phyloP scores from a whole-genome alignment of 37 sponge, comb jelly and placozoan species.

The Agelas oroides region DNA sequence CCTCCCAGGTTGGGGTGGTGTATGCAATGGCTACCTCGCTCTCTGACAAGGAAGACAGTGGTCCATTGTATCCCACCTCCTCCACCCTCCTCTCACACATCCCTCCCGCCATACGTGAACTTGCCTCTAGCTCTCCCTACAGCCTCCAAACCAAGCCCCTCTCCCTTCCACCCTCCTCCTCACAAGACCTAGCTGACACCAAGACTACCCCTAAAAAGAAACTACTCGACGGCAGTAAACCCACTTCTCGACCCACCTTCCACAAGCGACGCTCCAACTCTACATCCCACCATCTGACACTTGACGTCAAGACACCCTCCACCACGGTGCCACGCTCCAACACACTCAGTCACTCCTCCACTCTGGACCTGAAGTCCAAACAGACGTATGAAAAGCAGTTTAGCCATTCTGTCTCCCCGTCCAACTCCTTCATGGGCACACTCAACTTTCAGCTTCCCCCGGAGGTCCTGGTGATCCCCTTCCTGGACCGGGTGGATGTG shows the following conservation, averaged over 20 bases:
- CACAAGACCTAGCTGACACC: background rate
- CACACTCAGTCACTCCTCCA: too few species aligned
- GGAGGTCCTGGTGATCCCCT: constrained; percentile 48
- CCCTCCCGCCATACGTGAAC: constrained; percentile 10
- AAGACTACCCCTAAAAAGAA: background rate
- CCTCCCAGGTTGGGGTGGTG: constrained; percentile 37
- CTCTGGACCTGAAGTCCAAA: background rate
- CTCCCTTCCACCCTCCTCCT: background rate
- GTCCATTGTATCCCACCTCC: background rate
- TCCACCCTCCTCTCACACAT: constrained; percentile 4
- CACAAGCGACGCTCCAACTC: background rate
- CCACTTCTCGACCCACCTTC: too few species aligned
- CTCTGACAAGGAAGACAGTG: background rate
- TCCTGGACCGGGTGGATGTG: background rate
- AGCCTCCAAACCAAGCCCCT: constrained; percentile 12
- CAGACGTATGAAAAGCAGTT: background rate
- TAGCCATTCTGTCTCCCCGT: background rate
- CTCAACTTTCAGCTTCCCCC: constrained; percentile 16
- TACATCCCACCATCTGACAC: background rate
- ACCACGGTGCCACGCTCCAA: too few species aligned
- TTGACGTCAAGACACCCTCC: too few species aligned
- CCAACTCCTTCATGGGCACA: too few species aligned
- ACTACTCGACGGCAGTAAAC: too few species aligned
- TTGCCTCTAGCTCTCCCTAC: constrained; percentile 22
- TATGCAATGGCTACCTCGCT: constrained; percentile 8